These are phyloP conservation scores for Acanthurus lineatus DNA, from an alignment of 2,797 vertebrate genomes.

Conservation along the genomic window DNA sequence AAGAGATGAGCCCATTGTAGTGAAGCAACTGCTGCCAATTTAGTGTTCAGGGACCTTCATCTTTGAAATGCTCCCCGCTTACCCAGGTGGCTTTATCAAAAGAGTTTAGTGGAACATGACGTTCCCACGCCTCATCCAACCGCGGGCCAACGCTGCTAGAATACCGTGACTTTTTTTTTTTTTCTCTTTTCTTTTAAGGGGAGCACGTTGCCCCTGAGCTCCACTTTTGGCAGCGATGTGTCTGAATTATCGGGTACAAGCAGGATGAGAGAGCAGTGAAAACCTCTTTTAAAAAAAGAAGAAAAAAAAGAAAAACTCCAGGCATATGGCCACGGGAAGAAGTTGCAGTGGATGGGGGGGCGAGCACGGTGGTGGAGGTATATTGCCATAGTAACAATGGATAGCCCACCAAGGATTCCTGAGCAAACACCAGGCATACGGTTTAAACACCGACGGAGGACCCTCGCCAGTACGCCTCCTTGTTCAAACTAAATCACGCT, in stretches of 20 bases:
- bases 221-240: slow-evolving; percentile 58
- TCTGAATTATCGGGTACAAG: slow-evolving; percentile 68
- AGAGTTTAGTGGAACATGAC: slow-evolving; percentile 62
- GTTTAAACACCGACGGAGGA: slow-evolving; percentile 55
- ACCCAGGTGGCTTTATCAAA: slow-evolving; percentile 78
- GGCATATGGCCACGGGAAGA: slow-evolving; percentile 66
- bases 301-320: slow-evolving; percentile 46
- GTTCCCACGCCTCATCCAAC: slow-evolving; percentile 71
- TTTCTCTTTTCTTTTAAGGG: not conserved
- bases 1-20: slow-evolving; percentile 67
- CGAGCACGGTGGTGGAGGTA: slow-evolving; percentile 28
- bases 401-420: slow-evolving; percentile 73
- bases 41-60: slow-evolving; percentile 65
- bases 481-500: slow-evolving; percentile 68
- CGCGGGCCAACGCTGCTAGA: slow-evolving; percentile 54
- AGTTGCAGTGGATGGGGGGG: slow-evolving; percentile 38
- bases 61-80: slow-evolving; percentile 67
- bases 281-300: slow-evolving; percentile 29
- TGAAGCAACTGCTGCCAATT: slow-evolving; percentile 72
- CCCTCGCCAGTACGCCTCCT: slow-evolving; percentile 44
- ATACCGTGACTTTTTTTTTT: slow-evolving; percentile 45
- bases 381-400: slow-evolving; percentile 81
- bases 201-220: slow-evolving; percentile 45
- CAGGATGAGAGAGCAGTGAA: slow-evolving; percentile 55
- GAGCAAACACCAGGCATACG: slow-evolving; percentile 68